These are phyloP conservation scores for Stigmatopora argus DNA, from an alignment of 2,113 vertebrate species.

Conservation along the genomic window DNA sequence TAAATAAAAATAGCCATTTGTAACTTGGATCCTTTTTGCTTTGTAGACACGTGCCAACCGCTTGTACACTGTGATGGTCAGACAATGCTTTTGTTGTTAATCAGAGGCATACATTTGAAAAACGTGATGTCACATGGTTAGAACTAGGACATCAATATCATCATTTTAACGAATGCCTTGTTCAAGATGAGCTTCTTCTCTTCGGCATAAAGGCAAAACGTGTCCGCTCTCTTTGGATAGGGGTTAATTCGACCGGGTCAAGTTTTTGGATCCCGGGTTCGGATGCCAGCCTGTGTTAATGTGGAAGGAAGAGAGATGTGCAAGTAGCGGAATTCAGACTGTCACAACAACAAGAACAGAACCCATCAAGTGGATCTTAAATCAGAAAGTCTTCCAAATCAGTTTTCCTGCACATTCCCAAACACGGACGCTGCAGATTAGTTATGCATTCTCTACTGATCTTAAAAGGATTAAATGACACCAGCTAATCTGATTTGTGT, in stretches of 20 bases:
- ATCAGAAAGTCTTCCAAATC: not conserved
- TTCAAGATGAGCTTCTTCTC: not conserved
- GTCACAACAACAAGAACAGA: slow-evolving; percentile 3
- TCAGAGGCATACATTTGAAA: not conserved
- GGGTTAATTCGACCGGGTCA: not conserved
- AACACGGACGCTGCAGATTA: slow-evolving; percentile 16
- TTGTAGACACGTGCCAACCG: not conserved
- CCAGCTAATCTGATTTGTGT: slow-evolving; percentile 49
- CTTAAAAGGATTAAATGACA: slow-evolving; percentile 46
- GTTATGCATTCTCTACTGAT: not conserved
- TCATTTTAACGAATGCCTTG: no score
- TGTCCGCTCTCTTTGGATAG: not conserved
- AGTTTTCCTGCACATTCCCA: not conserved
- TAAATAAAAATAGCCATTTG: not conserved
- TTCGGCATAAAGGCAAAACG: not conserved
- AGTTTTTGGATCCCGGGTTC: not conserved
- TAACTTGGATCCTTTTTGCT: not conserved
- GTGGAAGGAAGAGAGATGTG: not conserved
- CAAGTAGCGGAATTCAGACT: not conserved
- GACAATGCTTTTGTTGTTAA: not conserved
- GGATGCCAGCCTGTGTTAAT: not conserved
- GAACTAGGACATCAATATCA: no score
- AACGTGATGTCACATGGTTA: not conserved
- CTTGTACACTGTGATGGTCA: not conserved
- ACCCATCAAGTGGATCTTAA: not conserved